phyloP scores from a whole-genome alignment of 2,888 invertebrate species.

The Bombylius discolor region DNA sequence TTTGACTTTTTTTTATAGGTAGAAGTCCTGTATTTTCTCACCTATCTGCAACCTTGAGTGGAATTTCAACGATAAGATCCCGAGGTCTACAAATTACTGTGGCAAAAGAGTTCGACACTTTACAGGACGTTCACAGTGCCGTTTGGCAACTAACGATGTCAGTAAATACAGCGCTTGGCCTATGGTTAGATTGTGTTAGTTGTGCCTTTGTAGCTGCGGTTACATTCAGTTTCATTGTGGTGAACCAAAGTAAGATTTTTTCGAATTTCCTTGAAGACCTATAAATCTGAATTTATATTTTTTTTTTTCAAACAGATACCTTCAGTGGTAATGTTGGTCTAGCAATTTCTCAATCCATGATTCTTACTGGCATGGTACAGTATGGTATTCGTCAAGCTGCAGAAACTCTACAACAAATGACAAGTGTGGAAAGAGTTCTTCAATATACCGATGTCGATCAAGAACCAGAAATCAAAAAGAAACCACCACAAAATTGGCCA shows the following conservation, averaged over 20 bases:
- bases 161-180: slow-evolving; percentile 48
- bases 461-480: slow-evolving; percentile 37
- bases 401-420: slow-evolving; percentile 58
- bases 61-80: slow-evolving; percentile 76
- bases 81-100: slow-evolving; percentile 58
- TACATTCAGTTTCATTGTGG: slow-evolving; percentile 48
- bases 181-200: slow-evolving; percentile 60
- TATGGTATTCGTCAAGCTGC: slow-evolving; percentile 57
- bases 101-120: slow-evolving; percentile 57
- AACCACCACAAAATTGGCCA: slow-evolving; percentile 56
- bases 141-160: slow-evolving; percentile 35
- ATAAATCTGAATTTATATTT: background rate
- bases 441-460: slow-evolving; percentile 56
- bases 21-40: slow-evolving; percentile 87
- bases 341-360: slow-evolving; percentile 54
- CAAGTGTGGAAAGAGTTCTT: slow-evolving; percentile 58
- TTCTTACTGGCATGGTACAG: slow-evolving; percentile 57
- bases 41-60: slow-evolving; percentile 72
- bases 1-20: slow-evolving; percentile 33
- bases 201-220: slow-evolving; percentile 51
- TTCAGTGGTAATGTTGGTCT: slow-evolving; percentile 58
- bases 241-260: slow-evolving; percentile 42
- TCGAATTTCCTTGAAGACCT: background rate
- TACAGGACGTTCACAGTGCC: slow-evolving; percentile 45
- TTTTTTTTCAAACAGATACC: slow-evolving; percentile 20